Percentiles rank a stretch among this genome's conserved stretches.
These are phyloP conservation scores for Kuschelorhynchus macadamiae DNA, from an alignment of 2,888 invertebrate genomes.

Conservation along the genomic window DNA sequence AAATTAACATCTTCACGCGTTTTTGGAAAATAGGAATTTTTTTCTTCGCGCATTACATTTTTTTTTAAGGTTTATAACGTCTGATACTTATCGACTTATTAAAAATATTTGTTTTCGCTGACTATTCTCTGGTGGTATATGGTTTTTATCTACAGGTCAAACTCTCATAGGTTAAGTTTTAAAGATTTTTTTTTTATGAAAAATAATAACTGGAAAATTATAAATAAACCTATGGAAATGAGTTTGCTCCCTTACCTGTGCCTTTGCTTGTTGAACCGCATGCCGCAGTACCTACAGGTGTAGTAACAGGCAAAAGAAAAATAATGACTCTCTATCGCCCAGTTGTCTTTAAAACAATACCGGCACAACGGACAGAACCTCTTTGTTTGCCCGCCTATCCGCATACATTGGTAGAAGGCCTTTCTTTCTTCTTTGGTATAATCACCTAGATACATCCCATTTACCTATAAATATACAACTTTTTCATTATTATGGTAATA, in stretches of 20 bases:
- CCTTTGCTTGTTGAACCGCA: slow-evolving; percentile 67
- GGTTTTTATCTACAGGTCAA: too few relatives aligned
- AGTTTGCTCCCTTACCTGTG: slow-evolving; percentile 55
- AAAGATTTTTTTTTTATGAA: too few relatives aligned
- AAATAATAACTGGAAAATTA: too few relatives aligned
- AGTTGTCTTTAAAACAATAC: slow-evolving; percentile 68
- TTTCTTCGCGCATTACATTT: too few relatives aligned
- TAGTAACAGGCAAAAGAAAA: slow-evolving; percentile 66
- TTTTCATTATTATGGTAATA: background rate
- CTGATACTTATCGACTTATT: too few relatives aligned
- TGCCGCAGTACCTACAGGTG: slow-evolving; percentile 66
- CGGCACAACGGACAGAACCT: slow-evolving; percentile 67
- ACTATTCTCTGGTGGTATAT: too few relatives aligned
- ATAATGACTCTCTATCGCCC: slow-evolving; percentile 68
- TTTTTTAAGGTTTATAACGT: too few relatives aligned
- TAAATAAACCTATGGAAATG: too few relatives aligned
- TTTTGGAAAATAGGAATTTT: too few relatives aligned
- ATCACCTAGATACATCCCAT: slow-evolving; percentile 62
- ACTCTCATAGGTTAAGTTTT: too few relatives aligned
- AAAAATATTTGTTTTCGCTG: too few relatives aligned
- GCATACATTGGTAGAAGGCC: slow-evolving; percentile 64
- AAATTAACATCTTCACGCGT: too few relatives aligned
- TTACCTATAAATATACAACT: slow-evolving; percentile 51
- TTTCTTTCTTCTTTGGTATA: slow-evolving; percentile 65
- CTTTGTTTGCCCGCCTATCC: slow-evolving; percentile 63